Evolutionary conservation across 2,113 vertebrate species (phyloP).

Genomic region (Gallinago undulata): DNA sequence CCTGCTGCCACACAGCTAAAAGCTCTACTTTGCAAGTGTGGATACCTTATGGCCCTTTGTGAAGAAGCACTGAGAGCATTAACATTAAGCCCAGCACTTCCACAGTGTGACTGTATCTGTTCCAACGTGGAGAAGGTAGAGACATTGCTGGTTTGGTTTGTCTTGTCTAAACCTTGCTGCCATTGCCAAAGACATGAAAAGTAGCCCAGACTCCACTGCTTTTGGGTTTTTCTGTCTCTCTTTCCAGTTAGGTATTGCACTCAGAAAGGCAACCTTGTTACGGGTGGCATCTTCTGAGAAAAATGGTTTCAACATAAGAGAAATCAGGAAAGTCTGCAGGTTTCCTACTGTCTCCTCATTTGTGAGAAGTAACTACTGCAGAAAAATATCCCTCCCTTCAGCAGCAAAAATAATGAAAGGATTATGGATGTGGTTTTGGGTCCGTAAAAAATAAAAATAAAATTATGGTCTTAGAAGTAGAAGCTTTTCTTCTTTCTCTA

Average conservation of each 20-base stretch:
- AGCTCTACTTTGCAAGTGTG: neutral
- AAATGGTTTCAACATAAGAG: neutral
- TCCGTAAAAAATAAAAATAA: neutral
- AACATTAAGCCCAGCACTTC: neutral
- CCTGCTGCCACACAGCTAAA: neutral
- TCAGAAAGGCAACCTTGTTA: neutral
- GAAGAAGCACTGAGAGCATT: neutral
- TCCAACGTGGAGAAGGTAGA: neutral
- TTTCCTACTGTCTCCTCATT: neutral
- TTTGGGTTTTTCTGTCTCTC: neutral
- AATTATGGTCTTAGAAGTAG: neutral
- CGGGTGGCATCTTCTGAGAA: neutral
- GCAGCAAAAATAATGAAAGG: neutral
- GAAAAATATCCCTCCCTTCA: neutral
- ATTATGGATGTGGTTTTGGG: neutral
- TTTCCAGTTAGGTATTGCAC: neutral
- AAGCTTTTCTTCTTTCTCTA: constrained; percentile 9
- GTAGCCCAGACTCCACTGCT: neutral
- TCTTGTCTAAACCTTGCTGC: neutral
- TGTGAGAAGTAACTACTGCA: neutral
- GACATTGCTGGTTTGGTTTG: neutral
- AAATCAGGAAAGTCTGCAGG: neutral
- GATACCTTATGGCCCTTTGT: neutral
- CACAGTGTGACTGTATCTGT: neutral
- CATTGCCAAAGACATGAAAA: neutral